Evolutionary conservation across 2,113 vertebrate species (phyloP), one percentile per base, ranked within the genome.

Genomic region (Sebastes schlegelii): DNA sequence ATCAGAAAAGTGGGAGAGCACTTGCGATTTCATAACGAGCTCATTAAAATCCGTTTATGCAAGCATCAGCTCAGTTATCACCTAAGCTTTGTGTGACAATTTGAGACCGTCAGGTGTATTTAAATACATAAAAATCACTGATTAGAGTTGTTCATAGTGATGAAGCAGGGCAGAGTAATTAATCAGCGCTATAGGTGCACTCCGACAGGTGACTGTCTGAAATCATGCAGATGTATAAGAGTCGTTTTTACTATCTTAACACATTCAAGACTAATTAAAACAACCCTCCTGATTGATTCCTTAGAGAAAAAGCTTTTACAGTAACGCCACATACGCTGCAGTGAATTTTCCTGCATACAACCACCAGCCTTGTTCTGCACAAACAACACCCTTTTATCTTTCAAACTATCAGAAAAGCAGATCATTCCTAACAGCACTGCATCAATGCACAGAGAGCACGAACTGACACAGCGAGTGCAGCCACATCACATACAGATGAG

Each of bases 181-280:
- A 45, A 89, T 86, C 75, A 86, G 12, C 64, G 67, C 42, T 43
- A 55, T 40, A 57, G 55, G 71, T 64, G 60, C 89, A 90, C 88
- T 91, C 91, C 85, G 77, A 93, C 92, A 93, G 90, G 91, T 92
- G 89, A 91, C 6, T 45, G 68, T 49, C 51, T 58, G 70, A 79
- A 67, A 86, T 68, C 68, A 72, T 43, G 46, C 67, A 77, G 51
- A 74, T 13, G 8, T 46, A 8, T 5, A 74, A 48, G 7, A 80
- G 63, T 75, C 2, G 48, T 57, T 70, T 74, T 52, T 61, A 51
- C 51, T 46, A 67, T 8, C 63, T 13, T 8, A 23, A 74, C 45
- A 43, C 43, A 72, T 55, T 71, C 1, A n/a, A 69, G 52, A 85
- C 26, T 45, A 46, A 65, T 55, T 73, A 7, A 0, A 64, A 58